Evolutionary conservation across 2,888 invertebrate species (phyloP), one percentile per base, ranked within the genome.

Genomic region (Catocala sponsa): DNA sequence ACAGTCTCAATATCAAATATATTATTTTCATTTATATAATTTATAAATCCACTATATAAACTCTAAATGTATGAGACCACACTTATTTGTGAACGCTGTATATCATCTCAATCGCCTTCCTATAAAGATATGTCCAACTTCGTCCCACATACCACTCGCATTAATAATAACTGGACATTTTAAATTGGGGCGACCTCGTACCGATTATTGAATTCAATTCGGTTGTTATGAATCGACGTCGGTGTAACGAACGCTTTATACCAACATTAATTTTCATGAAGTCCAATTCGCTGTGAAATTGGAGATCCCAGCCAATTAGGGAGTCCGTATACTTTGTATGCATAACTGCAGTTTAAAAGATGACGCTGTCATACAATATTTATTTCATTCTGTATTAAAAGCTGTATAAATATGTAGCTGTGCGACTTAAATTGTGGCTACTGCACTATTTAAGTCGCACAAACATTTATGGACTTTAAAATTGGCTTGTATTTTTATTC

Each of bases 191-290:
- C 9, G 59, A 38, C 44, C 54, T 55, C 54, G 43, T 12, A 38
- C 52, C n/a, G 12, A 51, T 69, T 54, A 57, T 57, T 55, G 15
- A 59, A 60, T 63, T 63, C 10, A 48, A 49, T 57, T 69, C 53
- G 25, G 6, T 43, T 6, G 35, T 13, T 56, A 53, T 55, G 49
- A 42, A 13, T 55, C n/a, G 48, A 55, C 13, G 5, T 41, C 44
- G 44, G n/a, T 48, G 41, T 44, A 52, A 52, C n/a, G 54, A 47
- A 42, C 46, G 44, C 56, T 57, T 57, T 58, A 15, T 38, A 59
- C 7, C 2, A 1, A 51, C 50, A 58, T 38, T 25, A 7, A 49
- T 42, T 49, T 59, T 44, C 6, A 4, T 9, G 33, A 15, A 48
- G 11, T 38, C n/a, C 33, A 7, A n/a, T 49, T 49, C n/a, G n/a